These are phyloP conservation scores for Dryococelus australis DNA, from an alignment of 2,888 invertebrate genomes.

Conservation along the genomic window DNA sequence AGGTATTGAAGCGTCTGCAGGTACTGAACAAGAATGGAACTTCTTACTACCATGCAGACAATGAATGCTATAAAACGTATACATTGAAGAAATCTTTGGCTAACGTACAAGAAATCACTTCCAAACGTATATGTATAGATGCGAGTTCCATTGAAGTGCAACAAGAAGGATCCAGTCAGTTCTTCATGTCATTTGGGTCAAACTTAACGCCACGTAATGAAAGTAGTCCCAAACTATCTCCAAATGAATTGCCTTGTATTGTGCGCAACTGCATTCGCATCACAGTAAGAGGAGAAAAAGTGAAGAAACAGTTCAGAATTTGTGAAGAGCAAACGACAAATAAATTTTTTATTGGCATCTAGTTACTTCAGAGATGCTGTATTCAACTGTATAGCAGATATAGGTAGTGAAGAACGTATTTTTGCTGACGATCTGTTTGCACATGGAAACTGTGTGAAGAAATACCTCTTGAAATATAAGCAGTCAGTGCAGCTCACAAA, in stretches of 20 bases:
- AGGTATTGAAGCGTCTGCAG: background rate
- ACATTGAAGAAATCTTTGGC: background rate
- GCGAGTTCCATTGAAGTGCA: background rate
- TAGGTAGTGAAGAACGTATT: background rate
- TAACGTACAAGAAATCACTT: background rate
- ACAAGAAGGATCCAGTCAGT: background rate
- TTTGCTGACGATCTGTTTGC: background rate
- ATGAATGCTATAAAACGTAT: background rate
- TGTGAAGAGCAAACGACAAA: background rate
- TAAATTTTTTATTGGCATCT: background rate
- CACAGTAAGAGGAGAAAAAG: background rate
- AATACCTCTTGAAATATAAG: background rate
- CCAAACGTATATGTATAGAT: background rate
- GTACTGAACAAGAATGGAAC: background rate
- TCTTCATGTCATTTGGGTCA: background rate
- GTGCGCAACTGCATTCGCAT: background rate
- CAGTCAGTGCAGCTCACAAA: background rate
- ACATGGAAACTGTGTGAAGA: background rate
- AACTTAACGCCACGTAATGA: background rate
- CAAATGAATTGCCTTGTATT: background rate
- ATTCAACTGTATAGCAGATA: slow-evolving; percentile 6
- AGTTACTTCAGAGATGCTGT: background rate
- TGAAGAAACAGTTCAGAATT: background rate
- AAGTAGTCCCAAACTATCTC: background rate
- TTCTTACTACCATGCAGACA: background rate